Conservation (phyloP, 2,888 invertebrate genomes). For the Drosophila fungiperda region DNA sequence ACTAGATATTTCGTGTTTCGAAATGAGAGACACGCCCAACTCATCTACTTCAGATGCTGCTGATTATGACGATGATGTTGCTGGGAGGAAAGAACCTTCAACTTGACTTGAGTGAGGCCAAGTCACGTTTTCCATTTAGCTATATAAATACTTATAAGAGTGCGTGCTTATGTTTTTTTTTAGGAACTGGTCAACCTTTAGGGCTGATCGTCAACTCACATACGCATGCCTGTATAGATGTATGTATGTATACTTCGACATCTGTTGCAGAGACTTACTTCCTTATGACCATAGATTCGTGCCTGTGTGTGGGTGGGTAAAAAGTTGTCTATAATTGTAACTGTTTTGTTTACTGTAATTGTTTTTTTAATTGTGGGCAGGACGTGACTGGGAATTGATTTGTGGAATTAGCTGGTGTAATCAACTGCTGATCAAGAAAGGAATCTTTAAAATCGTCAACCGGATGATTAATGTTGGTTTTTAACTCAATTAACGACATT, state of each 20-base stretch:
- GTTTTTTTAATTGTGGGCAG: slow-evolving; percentile 52
- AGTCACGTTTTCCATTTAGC: slow-evolving; percentile 68
- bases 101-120: slow-evolving; percentile 64
- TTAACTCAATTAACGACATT: slow-evolving; percentile 22
- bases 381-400: slow-evolving; percentile 58
- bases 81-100: slow-evolving; percentile 68
- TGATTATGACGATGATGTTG: slow-evolving; percentile 18
- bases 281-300: slow-evolving; percentile 44
- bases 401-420: slow-evolving; percentile 36
- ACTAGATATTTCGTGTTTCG: neutral
- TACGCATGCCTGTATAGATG: neutral
- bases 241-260: slow-evolving; percentile 9
- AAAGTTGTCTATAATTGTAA: slow-evolving; percentile 39
- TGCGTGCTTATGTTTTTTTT: slow-evolving; percentile 42
- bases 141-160: slow-evolving; percentile 48
- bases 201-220: slow-evolving; percentile 40
- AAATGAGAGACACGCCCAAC: neutral
- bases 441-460: slow-evolving; percentile 18
- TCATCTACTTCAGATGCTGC: slow-evolving; percentile 5
- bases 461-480: slow-evolving; percentile 37
- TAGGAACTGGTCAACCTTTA: slow-evolving; percentile 26
- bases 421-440: slow-evolving; percentile 43
- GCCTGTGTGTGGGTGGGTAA: slow-evolving; percentile 16
- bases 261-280: slow-evolving; percentile 40
- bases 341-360: no score